Evolutionary conservation across 2,888 invertebrate species (phyloP), one percentile per base, ranked within the genome.

Genomic region (Busseola fusca): DNA sequence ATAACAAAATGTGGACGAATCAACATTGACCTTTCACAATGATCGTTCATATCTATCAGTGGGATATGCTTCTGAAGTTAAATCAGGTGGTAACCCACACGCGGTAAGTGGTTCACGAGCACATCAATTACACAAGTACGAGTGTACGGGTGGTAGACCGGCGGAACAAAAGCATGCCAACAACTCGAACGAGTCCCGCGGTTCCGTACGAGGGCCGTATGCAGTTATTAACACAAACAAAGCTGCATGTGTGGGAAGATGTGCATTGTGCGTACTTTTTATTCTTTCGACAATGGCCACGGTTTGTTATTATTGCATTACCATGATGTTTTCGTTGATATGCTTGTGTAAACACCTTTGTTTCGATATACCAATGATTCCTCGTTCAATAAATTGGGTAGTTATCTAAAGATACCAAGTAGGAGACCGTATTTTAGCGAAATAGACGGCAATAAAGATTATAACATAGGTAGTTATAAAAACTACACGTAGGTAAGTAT

Each of bases 141-240:
- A 63, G 74, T 78, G 72, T 87, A 72, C 82, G 83, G 83, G 80
- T 76, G 80, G 84, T 72, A 82, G 82, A 86, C 81, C 83, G 86
- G 76, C 84, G 80, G 84, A 90, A 91, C 89, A 91, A 91, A 91
- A 89, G 87, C 86, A 85, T 84, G 84, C 84, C 83, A 84, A 82
- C 85, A 75, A 82, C 81, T 76, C 75, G 76, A 76, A 81, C 78
- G 77, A 81, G 78, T 65, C 73, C 65, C 69, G 78, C 60, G 64
- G 69, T 70, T 71, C 82, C 71, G 68, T 74, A 73, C 78, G 72
- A 76, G 75, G 64, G 74, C 78, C 81, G 83, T 68, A 74, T 83
- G 84, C 84, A 86, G 84, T 84, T 85, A 84, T 86, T 85, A 85
- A 86, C 84, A 85, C 84, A 83, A 85, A 86, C 87, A 86, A 86